A percentile compares a stretch with the other conserved stretches of the same genome.
Evolutionary conservation across 2,888 invertebrate species (phyloP).

Genomic region (Lasius fuliginosus): DNA sequence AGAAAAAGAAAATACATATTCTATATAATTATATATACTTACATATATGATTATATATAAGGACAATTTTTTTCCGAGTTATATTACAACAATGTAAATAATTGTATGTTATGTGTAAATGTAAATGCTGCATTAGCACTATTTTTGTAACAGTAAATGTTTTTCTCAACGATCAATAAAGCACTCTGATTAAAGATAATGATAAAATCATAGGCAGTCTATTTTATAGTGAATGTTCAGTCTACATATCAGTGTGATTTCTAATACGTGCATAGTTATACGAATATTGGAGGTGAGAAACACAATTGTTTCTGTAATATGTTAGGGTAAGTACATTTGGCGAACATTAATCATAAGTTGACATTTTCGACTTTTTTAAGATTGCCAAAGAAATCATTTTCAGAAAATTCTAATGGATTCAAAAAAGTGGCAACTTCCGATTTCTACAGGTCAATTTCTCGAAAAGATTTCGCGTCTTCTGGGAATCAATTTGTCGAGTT

Average conservation of each 20-base stretch:
- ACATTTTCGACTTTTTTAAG: not conserved
- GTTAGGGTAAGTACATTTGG: not conserved
- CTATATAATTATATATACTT: too few relatives aligned
- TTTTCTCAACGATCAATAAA: conserved; percentile 36
- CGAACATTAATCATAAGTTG: not conserved
- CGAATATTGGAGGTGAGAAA: not conserved
- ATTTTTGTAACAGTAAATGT: not conserved
- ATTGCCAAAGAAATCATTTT: not conserved
- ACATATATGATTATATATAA: not conserved
- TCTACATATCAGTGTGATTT: not conserved
- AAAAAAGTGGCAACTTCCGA: not conserved
- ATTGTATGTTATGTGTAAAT: not conserved
- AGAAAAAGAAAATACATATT: too few relatives aligned
- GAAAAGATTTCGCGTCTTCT: conserved; percentile 12
- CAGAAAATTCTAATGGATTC: not conserved
- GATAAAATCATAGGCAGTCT: conserved; percentile 18
- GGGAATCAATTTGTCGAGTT: conserved; percentile 26
- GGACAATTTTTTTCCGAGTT: not conserved
- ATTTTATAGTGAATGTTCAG: not conserved
- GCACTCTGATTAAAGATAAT: not conserved
- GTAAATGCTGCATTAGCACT: not conserved
- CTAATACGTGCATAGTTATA: conserved; percentile 3
- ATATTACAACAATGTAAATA: not conserved
- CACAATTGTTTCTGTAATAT: not conserved
- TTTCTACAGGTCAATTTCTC: conserved; percentile 18